Evolutionary conservation across 2,797 vertebrate species (phyloP), one percentile per base, ranked within the genome.

Genomic region (Thaleichthys pacificus): DNA sequence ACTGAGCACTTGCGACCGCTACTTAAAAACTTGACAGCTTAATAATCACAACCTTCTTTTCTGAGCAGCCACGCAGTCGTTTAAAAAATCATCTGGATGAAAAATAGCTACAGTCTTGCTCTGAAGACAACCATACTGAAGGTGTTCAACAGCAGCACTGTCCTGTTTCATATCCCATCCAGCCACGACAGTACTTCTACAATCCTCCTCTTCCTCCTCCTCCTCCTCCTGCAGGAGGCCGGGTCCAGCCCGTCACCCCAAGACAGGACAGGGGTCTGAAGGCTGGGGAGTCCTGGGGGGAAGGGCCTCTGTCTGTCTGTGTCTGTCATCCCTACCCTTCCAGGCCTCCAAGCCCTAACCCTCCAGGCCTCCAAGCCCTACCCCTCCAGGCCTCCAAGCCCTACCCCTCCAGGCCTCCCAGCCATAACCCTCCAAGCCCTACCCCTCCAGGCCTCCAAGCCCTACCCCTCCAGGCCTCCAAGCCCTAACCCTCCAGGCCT

Each of bases 231-330:
- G 69, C 66, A 77, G 78, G 81, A 84, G 78, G 69, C 78, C 79
- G 72, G 66, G 58, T 77, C 71, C 78, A 72, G 66, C 81, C 70
- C 77, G 82, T 85, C 74, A 38, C 68, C 82, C 42, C 71, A 78
- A 80, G 80, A 82, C 74, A 80, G 76, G 81, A 78, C 80, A 83
- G 75, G 79, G 75, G 82, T 80, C 86, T 79, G 83, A 78, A 78
- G 79, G 85, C 82, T 73, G 80, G 81, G 80, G 80, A 83, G 85
- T 70, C 77, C 77, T 72, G 66, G 80, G 68, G 77, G 77, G 73
- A 84, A 80, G 83, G 87, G 84, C 8, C 0, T 14, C 38, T 42
- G 38, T 14, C 38, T 42, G 38, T 14, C 8, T 42, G 38, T 42
- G 38, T 42, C 9, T 42, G 38, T 42, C 38, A 28, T 28, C 83